Conservation (phyloP, 2,888 invertebrate species). For the Campopleginae sp. region DNA sequence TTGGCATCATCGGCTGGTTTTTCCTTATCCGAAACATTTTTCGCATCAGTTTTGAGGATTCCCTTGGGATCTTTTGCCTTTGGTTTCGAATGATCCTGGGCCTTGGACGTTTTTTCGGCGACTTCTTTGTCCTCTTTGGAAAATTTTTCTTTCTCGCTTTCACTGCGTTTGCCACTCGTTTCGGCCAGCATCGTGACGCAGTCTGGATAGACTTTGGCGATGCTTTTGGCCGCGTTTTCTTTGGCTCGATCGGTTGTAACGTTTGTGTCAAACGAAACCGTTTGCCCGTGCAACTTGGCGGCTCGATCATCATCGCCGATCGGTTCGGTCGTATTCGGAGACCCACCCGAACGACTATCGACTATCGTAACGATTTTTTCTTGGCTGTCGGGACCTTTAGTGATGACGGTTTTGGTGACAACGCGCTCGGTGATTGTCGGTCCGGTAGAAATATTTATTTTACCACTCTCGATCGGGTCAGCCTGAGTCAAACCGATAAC, state of each 20-base stretch:
- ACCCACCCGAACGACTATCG: conserved; percentile 59
- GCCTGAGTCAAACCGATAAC: conserved; percentile 59
- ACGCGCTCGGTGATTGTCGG: conserved; percentile 49
- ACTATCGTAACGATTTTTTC: conserved; percentile 66
- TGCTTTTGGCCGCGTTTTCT: conserved; percentile 67
- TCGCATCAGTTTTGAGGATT: conserved; percentile 72
- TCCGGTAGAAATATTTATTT: conserved; percentile 37
- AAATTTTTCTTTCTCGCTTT: conserved; percentile 85
- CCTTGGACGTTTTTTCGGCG: conserved; percentile 85
- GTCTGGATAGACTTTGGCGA: conserved; percentile 71
- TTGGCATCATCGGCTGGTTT: conserved; percentile 68
- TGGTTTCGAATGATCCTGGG: conserved; percentile 74
- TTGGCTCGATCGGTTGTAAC: conserved; percentile 70
- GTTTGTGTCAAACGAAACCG: conserved; percentile 72
- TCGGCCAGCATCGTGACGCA: conserved; percentile 70
- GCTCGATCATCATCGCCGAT: conserved; percentile 55
- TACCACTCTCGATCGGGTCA: conserved; percentile 40
- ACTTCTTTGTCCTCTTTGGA: conserved; percentile 86
- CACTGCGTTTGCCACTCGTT: conserved; percentile 54
- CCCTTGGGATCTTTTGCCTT: conserved; percentile 74
- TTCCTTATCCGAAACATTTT: conserved; percentile 69
- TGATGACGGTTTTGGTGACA: conserved; percentile 61
- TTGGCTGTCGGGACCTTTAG: conserved; percentile 56
- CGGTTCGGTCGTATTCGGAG: conserved; percentile 36
- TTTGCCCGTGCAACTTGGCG: conserved; percentile 68